A percentile compares a stretch with the other conserved stretches of the same genome.
Conservation (phyloP, 2,113 vertebrate species). For the Gnathonemus longibarbis region DNA sequence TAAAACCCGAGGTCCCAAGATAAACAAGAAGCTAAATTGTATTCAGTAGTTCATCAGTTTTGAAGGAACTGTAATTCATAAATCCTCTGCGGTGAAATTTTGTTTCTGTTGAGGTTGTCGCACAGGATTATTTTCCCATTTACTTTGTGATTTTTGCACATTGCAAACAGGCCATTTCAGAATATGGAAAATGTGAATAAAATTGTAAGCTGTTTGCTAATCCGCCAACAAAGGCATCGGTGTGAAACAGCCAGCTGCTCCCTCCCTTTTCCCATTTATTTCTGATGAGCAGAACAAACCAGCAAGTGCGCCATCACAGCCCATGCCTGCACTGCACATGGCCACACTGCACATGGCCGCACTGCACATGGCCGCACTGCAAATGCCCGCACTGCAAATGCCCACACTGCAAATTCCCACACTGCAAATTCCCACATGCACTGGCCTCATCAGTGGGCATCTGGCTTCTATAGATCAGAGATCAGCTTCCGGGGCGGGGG, state of each 20-base stretch:
- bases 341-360: not conserved
- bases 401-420: not conserved
- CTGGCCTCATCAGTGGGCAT: constrained; percentile 45
- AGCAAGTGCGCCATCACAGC: not conserved
- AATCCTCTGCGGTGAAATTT: not conserved
- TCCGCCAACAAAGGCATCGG: not conserved
- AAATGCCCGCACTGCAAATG: too few relatives aligned
- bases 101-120: not conserved
- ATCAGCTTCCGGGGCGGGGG: constrained; percentile 64
- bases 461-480: constrained; percentile 65
- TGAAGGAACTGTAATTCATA: not conserved
- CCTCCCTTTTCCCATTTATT: not conserved
- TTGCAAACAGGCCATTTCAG: not conserved
- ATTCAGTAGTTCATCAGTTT: not conserved
- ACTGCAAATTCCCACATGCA: too few relatives aligned
- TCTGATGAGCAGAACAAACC: not conserved
- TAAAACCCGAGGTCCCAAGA: not conserved
- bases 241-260: not conserved
- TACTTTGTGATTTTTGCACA: not conserved
- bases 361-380: too few relatives aligned
- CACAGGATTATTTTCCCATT: not conserved
- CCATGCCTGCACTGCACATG: not conserved
- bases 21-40: not conserved
- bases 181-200: not conserved
- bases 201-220: not conserved